A percentile compares a stretch with the other conserved stretches of the same genome.
Conservation (phyloP, 2,888 invertebrate genomes). For the Sphaerophoria rueppellii region DNA sequence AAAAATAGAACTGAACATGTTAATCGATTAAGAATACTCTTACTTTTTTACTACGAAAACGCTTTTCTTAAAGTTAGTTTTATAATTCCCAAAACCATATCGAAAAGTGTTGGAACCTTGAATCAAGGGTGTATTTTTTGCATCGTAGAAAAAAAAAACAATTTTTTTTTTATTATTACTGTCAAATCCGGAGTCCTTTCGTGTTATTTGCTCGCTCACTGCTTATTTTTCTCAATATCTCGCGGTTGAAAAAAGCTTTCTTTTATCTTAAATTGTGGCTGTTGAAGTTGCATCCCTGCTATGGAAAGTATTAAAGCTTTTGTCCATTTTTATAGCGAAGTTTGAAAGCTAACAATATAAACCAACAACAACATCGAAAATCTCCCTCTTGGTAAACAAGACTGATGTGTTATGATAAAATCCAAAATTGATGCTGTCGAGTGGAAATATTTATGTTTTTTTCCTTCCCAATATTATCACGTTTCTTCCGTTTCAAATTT, state of each 20-base stretch:
- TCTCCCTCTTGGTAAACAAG: constrained; percentile 8
- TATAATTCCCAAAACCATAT: background rate
- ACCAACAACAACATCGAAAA: constrained; percentile 34
- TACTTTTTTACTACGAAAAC: constrained; percentile 26
- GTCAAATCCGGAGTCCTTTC: constrained; percentile 49
- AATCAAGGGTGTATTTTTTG: background rate
- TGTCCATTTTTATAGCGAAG: constrained; percentile 46
- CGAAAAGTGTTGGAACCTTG: background rate
- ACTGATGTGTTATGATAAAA: constrained; percentile 51
- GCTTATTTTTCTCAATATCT: constrained; percentile 29
- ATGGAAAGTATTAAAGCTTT: constrained; percentile 2
- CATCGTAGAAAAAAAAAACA: constrained; percentile 24
- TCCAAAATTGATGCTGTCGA: constrained; percentile 49
- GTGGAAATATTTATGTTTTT: constrained; percentile 61
- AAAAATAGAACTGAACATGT: constrained; percentile 24
- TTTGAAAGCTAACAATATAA: constrained; percentile 38
- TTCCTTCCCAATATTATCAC: constrained; percentile 33
- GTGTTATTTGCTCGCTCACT: constrained; percentile 23
- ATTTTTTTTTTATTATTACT: constrained; percentile 40
- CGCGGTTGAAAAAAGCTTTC: constrained; percentile 35
- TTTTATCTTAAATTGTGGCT: background rate
- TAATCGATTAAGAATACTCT: constrained; percentile 13
- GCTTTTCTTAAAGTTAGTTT: constrained; percentile 10
- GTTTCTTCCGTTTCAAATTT: constrained; percentile 41
- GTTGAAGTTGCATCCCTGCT: constrained; percentile 39